Evolutionary conservation across 2,113 vertebrate genomes (phyloP).

Genomic region (Numida meleagris): DNA sequence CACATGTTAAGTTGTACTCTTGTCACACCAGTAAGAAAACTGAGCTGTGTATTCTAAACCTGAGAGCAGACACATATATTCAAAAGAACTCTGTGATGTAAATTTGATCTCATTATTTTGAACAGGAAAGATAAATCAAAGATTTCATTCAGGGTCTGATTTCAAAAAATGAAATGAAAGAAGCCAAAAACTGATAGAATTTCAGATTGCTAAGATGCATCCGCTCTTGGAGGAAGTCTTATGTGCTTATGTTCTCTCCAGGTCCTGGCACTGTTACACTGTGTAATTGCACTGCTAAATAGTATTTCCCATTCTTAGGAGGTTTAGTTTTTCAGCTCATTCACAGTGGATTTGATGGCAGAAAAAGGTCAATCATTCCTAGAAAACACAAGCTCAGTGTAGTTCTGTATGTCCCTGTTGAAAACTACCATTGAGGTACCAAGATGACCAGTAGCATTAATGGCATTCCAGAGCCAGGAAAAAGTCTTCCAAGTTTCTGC

Average conservation of each 20-base stretch:
- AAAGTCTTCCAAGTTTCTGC: background rate
- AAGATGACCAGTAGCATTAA: conserved; percentile 10
- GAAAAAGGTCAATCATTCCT: background rate
- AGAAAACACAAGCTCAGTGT: background rate
- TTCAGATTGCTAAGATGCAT: background rate
- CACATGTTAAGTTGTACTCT: background rate
- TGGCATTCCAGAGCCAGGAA: conserved; percentile 2
- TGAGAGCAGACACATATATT: background rate
- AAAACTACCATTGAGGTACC: background rate
- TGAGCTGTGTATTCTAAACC: background rate
- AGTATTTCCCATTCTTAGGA: background rate
- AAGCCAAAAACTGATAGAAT: background rate
- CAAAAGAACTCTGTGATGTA: background rate
- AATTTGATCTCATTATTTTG: background rate
- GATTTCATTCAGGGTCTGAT: background rate
- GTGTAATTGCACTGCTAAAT: background rate
- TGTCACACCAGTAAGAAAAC: background rate
- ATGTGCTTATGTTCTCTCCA: fast-evolving
- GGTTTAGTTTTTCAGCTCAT: background rate
- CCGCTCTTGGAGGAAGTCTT: background rate
- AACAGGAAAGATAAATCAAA: background rate
- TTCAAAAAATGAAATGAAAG: background rate
- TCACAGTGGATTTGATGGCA: conserved; percentile 10
- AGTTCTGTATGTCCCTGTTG: background rate
- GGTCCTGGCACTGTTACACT: background rate